phyloP scores from a whole-genome alignment of 1,140 invertebrate genomes.

The Drosophila albomicans region DNA sequence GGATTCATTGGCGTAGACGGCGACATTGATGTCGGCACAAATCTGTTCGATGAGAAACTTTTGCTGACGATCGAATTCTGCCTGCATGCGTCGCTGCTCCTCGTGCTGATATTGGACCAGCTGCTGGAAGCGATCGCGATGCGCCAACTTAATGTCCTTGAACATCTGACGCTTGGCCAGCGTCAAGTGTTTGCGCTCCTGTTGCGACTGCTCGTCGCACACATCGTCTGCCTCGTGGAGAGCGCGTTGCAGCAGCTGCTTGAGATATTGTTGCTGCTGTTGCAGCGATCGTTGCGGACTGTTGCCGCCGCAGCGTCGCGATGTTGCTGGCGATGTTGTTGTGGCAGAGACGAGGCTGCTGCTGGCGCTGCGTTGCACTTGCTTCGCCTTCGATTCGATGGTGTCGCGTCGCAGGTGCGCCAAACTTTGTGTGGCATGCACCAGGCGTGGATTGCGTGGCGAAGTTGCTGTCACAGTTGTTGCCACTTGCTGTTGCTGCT shows the following conservation, averaged over 20 bases:
- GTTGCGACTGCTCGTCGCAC: slow-evolving; percentile 5
- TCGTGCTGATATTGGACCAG: slow-evolving; percentile 79
- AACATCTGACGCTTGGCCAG: slow-evolving; percentile 41
- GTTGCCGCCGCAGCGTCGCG: slow-evolving; percentile 21
- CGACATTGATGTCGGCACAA: slow-evolving; percentile 60
- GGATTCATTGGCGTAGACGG: slow-evolving; percentile 5
- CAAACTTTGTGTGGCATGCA: slow-evolving; percentile 9
- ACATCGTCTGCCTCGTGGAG: slow-evolving; percentile 31
- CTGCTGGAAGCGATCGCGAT: slow-evolving; percentile 84
- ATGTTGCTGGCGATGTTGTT: background rate
- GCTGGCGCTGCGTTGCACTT: slow-evolving; percentile 55
- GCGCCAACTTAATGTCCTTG: slow-evolving; percentile 71
- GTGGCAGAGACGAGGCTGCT: background rate
- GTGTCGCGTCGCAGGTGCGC: slow-evolving; percentile 63
- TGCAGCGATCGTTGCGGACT: background rate
- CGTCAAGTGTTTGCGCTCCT: slow-evolving; percentile 15
- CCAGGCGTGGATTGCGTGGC: slow-evolving; percentile 1
- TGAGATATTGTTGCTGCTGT: slow-evolving; percentile 47
- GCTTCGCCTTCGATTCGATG: slow-evolving; percentile 76
- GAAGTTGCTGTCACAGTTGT: background rate
- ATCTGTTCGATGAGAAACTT: slow-evolving; percentile 71
- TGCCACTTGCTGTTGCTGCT: background rate
- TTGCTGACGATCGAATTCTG: slow-evolving; percentile 73
- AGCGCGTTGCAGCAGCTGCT: slow-evolving; percentile 53
- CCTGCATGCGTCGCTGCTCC: slow-evolving; percentile 67